A percentile compares a stretch with the other conserved stretches of the same genome.
phyloP scores from a whole-genome alignment of 2,113 vertebrate genomes.

The Canis aureus region DNA sequence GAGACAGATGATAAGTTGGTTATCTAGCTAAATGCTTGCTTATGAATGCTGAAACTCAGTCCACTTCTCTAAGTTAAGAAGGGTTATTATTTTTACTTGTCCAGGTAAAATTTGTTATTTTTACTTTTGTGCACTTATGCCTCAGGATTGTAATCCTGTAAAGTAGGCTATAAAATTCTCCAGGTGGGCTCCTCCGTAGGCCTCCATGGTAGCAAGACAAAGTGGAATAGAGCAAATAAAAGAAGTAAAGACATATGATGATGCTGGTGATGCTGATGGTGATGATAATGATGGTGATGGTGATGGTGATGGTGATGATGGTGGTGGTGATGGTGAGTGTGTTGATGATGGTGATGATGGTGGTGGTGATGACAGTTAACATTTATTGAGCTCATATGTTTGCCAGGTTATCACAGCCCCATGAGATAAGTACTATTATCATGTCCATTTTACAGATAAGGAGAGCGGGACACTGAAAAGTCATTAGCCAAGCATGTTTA shows the following conservation, averaged over 20 bases:
- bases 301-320: accelerated
- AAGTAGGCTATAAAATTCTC: not conserved
- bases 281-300: accelerated
- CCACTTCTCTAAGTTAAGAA: not conserved
- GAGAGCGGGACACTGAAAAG: not conserved
- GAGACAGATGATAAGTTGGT: not conserved
- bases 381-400: not conserved
- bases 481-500: not conserved
- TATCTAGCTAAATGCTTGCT: not conserved
- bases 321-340: accelerated
- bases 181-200: no score
- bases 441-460: not conserved
- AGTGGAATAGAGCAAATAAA: not conserved
- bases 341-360: accelerated
- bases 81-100: not conserved
- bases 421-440: not conserved
- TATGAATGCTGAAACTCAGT: not conserved
- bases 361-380: not conserved
- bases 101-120: not conserved
- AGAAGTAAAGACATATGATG: not conserved
- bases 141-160: not conserved
- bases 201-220: not conserved
- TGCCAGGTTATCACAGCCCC: not conserved
- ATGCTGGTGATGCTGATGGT: accelerated
- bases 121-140: not conserved